These are phyloP conservation scores for Calephelis virginiensis DNA, from an alignment of 1,140 invertebrate genomes.

Conservation along the genomic window DNA sequence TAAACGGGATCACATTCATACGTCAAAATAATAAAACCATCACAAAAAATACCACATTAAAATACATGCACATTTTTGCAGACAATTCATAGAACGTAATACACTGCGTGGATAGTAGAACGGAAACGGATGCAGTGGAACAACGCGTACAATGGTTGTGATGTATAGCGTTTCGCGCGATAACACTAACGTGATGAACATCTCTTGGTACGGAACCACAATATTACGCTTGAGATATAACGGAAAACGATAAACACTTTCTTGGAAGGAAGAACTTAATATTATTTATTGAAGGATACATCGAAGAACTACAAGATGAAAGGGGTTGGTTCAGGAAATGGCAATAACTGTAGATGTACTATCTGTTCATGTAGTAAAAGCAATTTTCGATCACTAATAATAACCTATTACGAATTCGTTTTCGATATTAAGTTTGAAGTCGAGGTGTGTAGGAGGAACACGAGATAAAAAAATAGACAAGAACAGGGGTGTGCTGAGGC, in stretches of 20 bases:
- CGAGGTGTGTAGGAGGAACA: too few relatives aligned
- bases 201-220: constrained; percentile 22
- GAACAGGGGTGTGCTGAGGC: too few relatives aligned
- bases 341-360: neutral
- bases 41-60: too few relatives aligned
- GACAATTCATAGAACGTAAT: constrained; percentile 27
- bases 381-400: too few relatives aligned
- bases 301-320: neutral
- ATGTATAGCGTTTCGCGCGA: constrained; percentile 53
- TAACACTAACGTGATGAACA: constrained; percentile 43
- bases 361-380: too few relatives aligned
- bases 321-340: neutral
- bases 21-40: too few relatives aligned
- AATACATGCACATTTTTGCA: constrained; percentile 22
- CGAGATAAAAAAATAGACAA: too few relatives aligned
- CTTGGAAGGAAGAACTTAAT: constrained; percentile 15
- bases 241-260: constrained; percentile 18
- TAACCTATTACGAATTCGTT: too few relatives aligned
- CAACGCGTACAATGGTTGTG: constrained; percentile 52
- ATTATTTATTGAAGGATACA: constrained; percentile 15
- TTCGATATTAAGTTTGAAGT: too few relatives aligned
- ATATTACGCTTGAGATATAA: constrained; percentile 16
- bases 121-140: constrained; percentile 46
- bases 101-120: constrained; percentile 43
- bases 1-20: too few relatives aligned